Base-by-base conservation (phyloP, 2,888 invertebrate genomes). In the Acronicta leporina region DNA sequence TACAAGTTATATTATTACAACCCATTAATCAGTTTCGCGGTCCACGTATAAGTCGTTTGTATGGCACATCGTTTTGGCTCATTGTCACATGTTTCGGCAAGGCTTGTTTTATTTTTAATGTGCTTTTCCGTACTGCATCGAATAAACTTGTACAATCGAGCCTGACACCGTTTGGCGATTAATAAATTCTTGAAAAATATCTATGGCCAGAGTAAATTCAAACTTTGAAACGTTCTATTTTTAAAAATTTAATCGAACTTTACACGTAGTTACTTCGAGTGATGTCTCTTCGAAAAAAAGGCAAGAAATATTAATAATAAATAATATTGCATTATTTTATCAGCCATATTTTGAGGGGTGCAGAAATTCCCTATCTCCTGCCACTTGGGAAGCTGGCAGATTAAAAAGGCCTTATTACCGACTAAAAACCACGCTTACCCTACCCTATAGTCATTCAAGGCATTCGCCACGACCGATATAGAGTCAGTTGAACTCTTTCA, bases 71-170 rank as follows among this genome's bases (percentile, higher is more conserved):
- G 61, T 68, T 67, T 63, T 56, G 63, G 73, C 63, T 58, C 49
- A 45, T 51, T 50, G 63, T 73, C 53, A 56, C 64, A 60, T 60
- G 50, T 43, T 54, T 20, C 15, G 20, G 20, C 15, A 20, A 25
- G 11, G 38, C 16, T 64, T 49, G 55, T 43, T 63, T 69, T 72
- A 62, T 64, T 68, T 73, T 72, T 50, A 56, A 65, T 56, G 53
- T 33, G 10, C 43, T 15, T 38, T 40, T 35, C 20, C 14, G 30
- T 50, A 49, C 63, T 57, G 63, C 56, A 63, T 14, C 40, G 38
- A 57, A 60, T 44, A 8, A 50, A 50, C 46, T 52, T 52, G 45
- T 42, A 9, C 16, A 53, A 56, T 56, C 52, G 56, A 62, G 14
- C 27, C 42, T 50, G 35, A 16, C 46, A 35, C 25, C 40, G 27